phyloP scores from a whole-genome alignment of 2,113 vertebrate species.

The Sialia sialis region DNA sequence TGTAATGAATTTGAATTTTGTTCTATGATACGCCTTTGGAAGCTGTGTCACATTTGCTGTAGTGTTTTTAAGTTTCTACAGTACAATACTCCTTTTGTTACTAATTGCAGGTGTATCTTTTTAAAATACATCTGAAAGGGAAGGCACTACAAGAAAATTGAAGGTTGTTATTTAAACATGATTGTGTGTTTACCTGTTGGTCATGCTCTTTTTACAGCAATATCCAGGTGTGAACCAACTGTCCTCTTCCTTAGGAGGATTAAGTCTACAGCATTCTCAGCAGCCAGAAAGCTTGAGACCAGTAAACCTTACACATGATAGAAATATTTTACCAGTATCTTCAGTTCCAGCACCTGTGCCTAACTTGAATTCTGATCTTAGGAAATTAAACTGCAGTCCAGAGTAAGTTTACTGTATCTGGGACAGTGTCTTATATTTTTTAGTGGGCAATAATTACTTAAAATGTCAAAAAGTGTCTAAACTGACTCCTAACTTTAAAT shows the following conservation, averaged over 20 bases:
- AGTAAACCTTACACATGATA: conserved; percentile 90
- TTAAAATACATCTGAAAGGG: background rate
- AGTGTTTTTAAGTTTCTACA: background rate
- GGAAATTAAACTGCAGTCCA: conserved; percentile 92
- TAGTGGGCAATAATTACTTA: background rate
- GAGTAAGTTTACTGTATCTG: conserved; percentile 81
- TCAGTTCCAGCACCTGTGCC: conserved; percentile 84
- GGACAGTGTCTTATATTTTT: background rate
- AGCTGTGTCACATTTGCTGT: background rate
- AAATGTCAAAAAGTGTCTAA: background rate
- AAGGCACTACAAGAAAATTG: background rate
- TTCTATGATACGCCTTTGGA: background rate
- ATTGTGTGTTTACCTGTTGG: background rate
- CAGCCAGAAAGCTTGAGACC: conserved; percentile 88
- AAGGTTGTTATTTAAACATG: background rate
- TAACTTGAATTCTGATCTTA: conserved; percentile 89
- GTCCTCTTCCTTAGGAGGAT: conserved; percentile 85
- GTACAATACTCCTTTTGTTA: background rate
- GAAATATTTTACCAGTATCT: conserved; percentile 83
- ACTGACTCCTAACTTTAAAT: background rate
- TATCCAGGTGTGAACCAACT: conserved; percentile 88
- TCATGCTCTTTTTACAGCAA: conserved; percentile 68
- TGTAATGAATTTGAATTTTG: background rate
- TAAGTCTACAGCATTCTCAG: conserved; percentile 86
- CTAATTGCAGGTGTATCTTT: background rate